A percentile compares a stretch with the other conserved stretches of the same genome.
Evolutionary conservation across 2,113 vertebrate species (phyloP).

Genomic region (Bettongia penicillata): DNA sequence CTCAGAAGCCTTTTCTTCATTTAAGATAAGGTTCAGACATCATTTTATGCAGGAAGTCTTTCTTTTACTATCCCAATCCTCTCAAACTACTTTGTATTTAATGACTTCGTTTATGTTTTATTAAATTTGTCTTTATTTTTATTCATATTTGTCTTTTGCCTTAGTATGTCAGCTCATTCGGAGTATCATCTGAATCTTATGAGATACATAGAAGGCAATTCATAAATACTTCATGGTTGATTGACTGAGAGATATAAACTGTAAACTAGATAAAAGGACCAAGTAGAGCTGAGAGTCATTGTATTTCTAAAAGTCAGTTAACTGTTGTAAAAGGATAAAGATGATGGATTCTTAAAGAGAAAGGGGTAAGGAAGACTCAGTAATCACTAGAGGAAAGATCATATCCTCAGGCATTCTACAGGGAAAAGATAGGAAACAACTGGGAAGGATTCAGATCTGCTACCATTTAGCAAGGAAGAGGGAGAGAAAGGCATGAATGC

Average conservation of each 20-base stretch:
- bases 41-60: neutral
- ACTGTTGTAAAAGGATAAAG: neutral
- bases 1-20: neutral
- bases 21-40: neutral
- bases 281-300: neutral
- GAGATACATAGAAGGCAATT: neutral
- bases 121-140: neutral
- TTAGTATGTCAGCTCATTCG: too few species aligned
- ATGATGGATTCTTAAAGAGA: too few species aligned
- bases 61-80: neutral
- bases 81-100: neutral
- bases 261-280: neutral
- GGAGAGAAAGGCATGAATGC: too few species aligned
- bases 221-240: neutral
- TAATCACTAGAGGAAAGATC: too few species aligned
- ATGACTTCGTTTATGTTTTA: neutral
- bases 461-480: too few species aligned
- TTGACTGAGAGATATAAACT: neutral
- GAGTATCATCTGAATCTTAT: too few species aligned
- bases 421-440: too few species aligned
- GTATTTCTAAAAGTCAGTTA: neutral
- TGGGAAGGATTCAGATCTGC: too few species aligned
- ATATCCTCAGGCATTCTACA: too few species aligned
- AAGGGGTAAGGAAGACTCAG: too few species aligned
- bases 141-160: neutral